Conservation (phyloP, 2,113 vertebrate species). For the Oncorhynchus tshawytscha region DNA sequence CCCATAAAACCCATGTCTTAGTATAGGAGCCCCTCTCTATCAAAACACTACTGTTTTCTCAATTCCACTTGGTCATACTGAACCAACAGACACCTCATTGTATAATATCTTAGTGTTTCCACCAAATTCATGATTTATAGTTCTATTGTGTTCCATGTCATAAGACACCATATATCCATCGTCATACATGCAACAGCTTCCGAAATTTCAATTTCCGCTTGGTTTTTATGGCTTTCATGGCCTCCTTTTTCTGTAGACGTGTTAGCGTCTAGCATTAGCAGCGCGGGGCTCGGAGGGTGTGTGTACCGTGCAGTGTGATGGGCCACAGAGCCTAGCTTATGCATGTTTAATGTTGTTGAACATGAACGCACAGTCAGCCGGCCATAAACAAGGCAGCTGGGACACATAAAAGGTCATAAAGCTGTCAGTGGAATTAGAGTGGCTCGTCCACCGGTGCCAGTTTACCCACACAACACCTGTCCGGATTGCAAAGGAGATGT, state of each 20-base stretch:
- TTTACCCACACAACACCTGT: conserved; percentile 70
- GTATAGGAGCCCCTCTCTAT: conserved; percentile 13
- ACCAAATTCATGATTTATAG: conserved; percentile 3
- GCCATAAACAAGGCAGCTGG: conserved; percentile 72
- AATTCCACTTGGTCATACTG: neutral
- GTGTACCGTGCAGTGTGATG: conserved; percentile 46
- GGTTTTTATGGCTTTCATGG: conserved; percentile 39
- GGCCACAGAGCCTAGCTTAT: conserved; percentile 60
- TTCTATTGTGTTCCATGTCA: conserved; percentile 34
- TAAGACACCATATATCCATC: conserved; percentile 30
- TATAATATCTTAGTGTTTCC: neutral
- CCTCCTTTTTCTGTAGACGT: conserved; percentile 35
- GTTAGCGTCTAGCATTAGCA: conserved; percentile 22
- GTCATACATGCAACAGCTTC: conserved; percentile 32
- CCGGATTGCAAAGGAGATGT: conserved; percentile 34
- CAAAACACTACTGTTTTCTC: conserved; percentile 16
- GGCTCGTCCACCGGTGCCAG: conserved; percentile 65
- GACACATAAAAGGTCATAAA: conserved; percentile 71
- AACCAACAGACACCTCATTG: conserved; percentile 13
- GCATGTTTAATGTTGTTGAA: conserved; percentile 76
- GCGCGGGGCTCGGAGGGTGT: conserved; percentile 35
- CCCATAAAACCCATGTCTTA: conserved; percentile 22
- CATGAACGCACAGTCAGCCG: conserved; percentile 71
- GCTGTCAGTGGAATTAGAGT: conserved; percentile 71
- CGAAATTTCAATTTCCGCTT: conserved; percentile 42